Conservation (phyloP, 2,797 vertebrate genomes). For the Phataginus tricuspis region DNA sequence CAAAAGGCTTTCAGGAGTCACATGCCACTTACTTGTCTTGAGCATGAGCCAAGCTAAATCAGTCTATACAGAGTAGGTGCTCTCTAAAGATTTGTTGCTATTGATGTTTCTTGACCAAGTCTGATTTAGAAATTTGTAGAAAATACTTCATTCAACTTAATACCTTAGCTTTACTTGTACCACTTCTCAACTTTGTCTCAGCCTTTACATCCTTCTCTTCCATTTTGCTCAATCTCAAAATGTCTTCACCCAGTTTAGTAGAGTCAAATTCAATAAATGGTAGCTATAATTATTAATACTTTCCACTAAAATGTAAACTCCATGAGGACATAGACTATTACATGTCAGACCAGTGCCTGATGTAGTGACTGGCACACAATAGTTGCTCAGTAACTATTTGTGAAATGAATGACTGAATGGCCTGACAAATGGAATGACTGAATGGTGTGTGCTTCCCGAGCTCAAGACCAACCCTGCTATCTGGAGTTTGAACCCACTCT, state of each 20-base stretch:
- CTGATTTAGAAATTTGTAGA: conserved; percentile 22
- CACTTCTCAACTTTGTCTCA: neutral
- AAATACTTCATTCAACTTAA: neutral
- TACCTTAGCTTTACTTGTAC: neutral
- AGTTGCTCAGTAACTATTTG: neutral
- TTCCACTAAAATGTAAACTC: neutral
- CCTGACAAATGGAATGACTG: neutral
- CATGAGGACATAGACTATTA: neutral
- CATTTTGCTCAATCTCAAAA: conserved; percentile 12
- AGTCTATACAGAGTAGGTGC: neutral
- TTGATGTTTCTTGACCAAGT: neutral
- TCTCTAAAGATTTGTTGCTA: conserved; percentile 41
- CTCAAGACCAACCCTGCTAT: neutral
- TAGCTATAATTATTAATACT: neutral
- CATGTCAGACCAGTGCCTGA: neutral
- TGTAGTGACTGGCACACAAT: neutral
- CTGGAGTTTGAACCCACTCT: neutral
- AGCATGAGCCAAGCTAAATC: conserved; percentile 4
- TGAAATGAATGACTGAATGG: neutral
- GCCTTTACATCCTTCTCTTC: neutral
- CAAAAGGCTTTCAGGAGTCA: neutral
- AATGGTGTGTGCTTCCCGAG: neutral
- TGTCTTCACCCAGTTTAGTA: neutral
- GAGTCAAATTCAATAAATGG: neutral
- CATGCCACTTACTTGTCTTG: neutral